These are phyloP conservation scores for Cercocebus atys DNA, from an alignment of 2,113 vertebrate genomes.

Conservation along the genomic window DNA sequence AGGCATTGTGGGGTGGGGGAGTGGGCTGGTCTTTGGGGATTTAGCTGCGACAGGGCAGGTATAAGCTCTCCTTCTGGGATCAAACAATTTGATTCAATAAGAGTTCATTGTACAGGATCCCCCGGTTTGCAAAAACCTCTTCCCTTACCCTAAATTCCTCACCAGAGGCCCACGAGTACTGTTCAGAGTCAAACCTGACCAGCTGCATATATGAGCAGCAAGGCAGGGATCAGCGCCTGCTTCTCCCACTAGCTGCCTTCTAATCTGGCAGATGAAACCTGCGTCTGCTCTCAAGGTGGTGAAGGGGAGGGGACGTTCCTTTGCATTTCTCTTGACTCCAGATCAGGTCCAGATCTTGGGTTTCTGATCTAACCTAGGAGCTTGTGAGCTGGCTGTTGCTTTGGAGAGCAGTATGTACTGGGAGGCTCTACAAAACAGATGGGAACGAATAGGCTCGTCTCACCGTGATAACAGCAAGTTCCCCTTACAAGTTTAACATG, in stretches of 20 bases:
- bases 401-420: background rate
- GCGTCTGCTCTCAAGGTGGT: background rate
- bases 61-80: background rate
- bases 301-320: background rate
- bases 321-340: background rate
- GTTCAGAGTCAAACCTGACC: background rate
- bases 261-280: background rate
- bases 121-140: background rate
- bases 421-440: background rate
- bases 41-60: background rate
- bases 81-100: background rate
- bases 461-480: background rate
- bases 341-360: background rate
- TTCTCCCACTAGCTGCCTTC: background rate
- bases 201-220: background rate
- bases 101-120: background rate
- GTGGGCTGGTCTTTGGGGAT: background rate
- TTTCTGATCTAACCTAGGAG: background rate
- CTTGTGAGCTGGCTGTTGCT: background rate
- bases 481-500: background rate
- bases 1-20: background rate
- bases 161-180: background rate
- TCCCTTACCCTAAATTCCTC: background rate
- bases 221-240: too few species aligned
- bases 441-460: background rate